A percentile compares a stretch with the other conserved stretches of the same genome.
phyloP scores from a whole-genome alignment of 2,113 vertebrate genomes.

The Bufo gargarizans region DNA sequence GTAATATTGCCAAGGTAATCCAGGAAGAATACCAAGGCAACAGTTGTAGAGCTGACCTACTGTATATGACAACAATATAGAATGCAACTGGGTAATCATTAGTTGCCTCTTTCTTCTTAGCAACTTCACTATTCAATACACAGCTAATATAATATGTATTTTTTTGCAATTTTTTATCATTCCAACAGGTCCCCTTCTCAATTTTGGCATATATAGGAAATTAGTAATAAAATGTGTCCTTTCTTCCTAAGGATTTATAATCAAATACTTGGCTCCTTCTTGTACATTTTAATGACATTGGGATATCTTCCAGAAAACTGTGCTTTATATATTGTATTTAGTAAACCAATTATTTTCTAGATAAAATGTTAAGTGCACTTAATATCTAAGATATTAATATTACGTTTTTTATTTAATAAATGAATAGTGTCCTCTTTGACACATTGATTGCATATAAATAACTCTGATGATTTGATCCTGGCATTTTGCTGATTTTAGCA shows the following conservation, averaged over 20 bases:
- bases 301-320: conserved; percentile 26
- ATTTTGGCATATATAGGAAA: background rate
- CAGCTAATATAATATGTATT: too few species aligned
- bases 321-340: conserved; percentile 42
- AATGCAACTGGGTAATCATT: too few species aligned
- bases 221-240: conserved; percentile 2
- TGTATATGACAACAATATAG: too few species aligned
- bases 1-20: too few species aligned
- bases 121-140: too few species aligned
- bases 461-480: conserved; percentile 31
- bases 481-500: conserved; percentile 25
- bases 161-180: background rate
- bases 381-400: conserved; percentile 48
- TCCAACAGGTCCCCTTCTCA: background rate
- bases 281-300: conserved; percentile 34
- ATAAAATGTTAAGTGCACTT: conserved; percentile 41
- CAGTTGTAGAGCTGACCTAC: too few species aligned
- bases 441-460: conserved; percentile 34
- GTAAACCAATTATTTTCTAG: conserved; percentile 54
- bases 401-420: conserved; percentile 34
- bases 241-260: conserved; percentile 18
- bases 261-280: conserved; percentile 23
- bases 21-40: too few species aligned
- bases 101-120: too few species aligned
- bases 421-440: background rate